Evolutionary conservation across 2,888 invertebrate species (phyloP).

Genomic region (Resseliella maxima): DNA sequence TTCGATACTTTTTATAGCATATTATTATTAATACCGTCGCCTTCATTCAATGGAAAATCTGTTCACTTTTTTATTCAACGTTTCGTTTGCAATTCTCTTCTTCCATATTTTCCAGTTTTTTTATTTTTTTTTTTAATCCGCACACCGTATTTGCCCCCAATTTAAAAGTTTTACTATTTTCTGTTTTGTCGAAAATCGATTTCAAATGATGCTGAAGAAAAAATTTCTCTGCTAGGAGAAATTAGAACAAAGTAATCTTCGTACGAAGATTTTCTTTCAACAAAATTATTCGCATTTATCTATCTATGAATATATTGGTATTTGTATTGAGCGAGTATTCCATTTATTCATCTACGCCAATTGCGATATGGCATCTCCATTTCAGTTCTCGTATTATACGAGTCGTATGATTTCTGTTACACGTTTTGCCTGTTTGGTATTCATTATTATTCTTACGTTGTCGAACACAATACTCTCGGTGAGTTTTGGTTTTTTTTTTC

Average conservation of each 20-base stretch:
- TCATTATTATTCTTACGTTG: background rate
- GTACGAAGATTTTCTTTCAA: constrained; percentile 34
- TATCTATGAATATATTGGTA: background rate
- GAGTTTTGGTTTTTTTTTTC: background rate
- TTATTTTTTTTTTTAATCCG: constrained; percentile 15
- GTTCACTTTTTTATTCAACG: background rate
- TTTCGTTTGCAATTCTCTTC: background rate
- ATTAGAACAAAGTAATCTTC: constrained; percentile 24
- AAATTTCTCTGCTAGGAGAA: background rate
- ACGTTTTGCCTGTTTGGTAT: background rate
- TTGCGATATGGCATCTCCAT: background rate
- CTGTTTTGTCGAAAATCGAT: constrained; percentile 42
- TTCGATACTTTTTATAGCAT: background rate
- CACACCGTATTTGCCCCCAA: constrained; percentile 31
- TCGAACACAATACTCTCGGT: background rate
- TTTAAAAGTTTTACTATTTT: constrained; percentile 44
- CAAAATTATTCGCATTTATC: background rate
- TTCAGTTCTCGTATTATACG: background rate
- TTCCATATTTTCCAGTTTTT: background rate
- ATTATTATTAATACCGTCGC: constrained; percentile 28
- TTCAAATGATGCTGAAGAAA: background rate
- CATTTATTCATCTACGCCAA: background rate
- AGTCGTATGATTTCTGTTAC: background rate
- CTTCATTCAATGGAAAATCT: background rate
- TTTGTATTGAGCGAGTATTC: background rate